phyloP scores from a whole-genome alignment of 2,888 invertebrate species.

The Dioctria rufipes region DNA sequence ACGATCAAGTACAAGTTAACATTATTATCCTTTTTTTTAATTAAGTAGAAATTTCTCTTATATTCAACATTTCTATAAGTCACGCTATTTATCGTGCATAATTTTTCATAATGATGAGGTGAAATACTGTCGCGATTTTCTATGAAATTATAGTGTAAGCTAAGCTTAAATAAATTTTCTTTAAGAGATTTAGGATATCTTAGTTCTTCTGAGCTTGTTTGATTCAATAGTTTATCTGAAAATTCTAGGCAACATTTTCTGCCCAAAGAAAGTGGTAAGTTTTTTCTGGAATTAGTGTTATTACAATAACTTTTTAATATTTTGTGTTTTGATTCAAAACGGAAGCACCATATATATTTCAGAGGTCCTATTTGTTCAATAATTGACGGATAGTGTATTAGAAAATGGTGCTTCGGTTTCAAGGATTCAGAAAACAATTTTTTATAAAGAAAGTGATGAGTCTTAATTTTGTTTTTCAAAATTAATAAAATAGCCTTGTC shows the following conservation, averaged over 20 bases:
- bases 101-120: too few species aligned
- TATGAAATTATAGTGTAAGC: too few species aligned
- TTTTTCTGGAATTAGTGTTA: neutral
- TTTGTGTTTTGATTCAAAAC: conserved; percentile 38
- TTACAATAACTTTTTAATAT: conserved; percentile 29
- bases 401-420: conserved; percentile 46
- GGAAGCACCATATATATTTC: conserved; percentile 39
- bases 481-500: neutral
- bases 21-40: too few species aligned
- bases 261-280: too few species aligned
- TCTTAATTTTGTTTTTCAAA: neutral
- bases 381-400: conserved; percentile 22
- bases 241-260: neutral
- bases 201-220: too few species aligned
- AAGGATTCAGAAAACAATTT: conserved; percentile 35
- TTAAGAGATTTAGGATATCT: too few species aligned
- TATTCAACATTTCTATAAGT: too few species aligned
- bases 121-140: too few species aligned
- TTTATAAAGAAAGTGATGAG: conserved; percentile 20
- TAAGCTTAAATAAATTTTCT: too few species aligned
- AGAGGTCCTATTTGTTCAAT: neutral
- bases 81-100: too few species aligned
- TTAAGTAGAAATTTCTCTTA: too few species aligned
- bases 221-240: neutral
- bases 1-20: too few species aligned